phyloP scores from a whole-genome alignment of 2,113 vertebrate species.

The Lethenteron reissneri region DNA sequence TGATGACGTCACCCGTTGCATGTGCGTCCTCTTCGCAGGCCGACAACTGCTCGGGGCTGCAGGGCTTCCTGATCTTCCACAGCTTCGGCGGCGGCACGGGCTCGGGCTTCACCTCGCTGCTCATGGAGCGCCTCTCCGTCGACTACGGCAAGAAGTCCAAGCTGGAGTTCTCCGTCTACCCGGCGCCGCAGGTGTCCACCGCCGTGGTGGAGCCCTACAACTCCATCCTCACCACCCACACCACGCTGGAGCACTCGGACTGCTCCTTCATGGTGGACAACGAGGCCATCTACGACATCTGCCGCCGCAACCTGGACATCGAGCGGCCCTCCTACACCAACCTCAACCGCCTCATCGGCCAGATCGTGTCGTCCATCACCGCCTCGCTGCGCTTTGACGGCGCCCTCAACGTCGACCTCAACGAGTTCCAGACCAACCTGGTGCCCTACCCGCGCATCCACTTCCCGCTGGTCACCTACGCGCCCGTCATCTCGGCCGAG shows the following conservation, averaged over 20 bases:
- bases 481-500: conserved; percentile 18
- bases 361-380: conserved; percentile 19
- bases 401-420: conserved; percentile 24
- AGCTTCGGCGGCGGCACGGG: conserved; percentile 9
- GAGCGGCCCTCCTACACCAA: conserved; percentile 24
- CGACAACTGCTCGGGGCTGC: conserved; percentile 7
- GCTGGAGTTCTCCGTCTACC: conserved; percentile 17
- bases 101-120: conserved; percentile 20
- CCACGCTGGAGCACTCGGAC: conserved; percentile 18
- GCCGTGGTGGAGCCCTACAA: conserved; percentile 20
- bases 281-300: conserved; percentile 18
- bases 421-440: conserved; percentile 24
- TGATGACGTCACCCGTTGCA: neutral
- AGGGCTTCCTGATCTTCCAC: conserved; percentile 10
- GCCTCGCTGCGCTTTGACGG: conserved; percentile 22
- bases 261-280: conserved; percentile 20
- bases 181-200: conserved; percentile 15
- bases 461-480: conserved; percentile 23
- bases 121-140: conserved; percentile 20
- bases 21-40: neutral
- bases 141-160: conserved; percentile 24
- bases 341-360: conserved; percentile 22
- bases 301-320: conserved; percentile 22
- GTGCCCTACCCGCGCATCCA: conserved; percentile 25
- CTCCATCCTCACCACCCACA: conserved; percentile 17